Evolutionary conservation across 2,888 invertebrate genomes (phyloP).

Genomic region (Drosophila cognata): DNA sequence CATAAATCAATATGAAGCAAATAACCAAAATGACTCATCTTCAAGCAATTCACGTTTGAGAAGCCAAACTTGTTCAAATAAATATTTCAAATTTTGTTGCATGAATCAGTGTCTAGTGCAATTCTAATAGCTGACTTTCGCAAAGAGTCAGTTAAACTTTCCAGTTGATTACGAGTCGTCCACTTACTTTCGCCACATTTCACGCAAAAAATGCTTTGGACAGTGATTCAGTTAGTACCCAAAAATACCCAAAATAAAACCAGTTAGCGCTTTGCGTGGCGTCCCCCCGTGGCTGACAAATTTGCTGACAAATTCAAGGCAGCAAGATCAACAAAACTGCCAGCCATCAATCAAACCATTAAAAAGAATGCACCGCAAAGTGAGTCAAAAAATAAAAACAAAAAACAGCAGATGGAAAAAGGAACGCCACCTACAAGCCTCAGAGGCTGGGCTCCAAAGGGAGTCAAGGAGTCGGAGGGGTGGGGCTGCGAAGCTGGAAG

Average conservation of each 20-base stretch:
- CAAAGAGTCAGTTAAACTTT: constrained; percentile 32
- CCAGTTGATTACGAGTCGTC: constrained; percentile 42
- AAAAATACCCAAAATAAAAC: constrained; percentile 50
- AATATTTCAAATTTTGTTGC: not conserved
- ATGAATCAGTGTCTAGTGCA: constrained; percentile 21
- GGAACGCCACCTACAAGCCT: constrained; percentile 71
- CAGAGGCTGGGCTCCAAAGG: not conserved
- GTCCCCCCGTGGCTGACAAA: constrained; percentile 66
- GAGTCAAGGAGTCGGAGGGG: not conserved
- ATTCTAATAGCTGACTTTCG: constrained; percentile 28
- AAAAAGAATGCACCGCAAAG: constrained; percentile 79
- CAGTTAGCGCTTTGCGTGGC: constrained; percentile 56
- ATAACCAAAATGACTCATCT: not conserved
- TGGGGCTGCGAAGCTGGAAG: not conserved
- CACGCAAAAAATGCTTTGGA: constrained; percentile 53
- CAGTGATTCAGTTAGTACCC: constrained; percentile 70
- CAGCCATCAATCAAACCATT: constrained; percentile 79
- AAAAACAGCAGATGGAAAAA: not conserved
- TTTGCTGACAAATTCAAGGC: constrained; percentile 80
- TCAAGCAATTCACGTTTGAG: not conserved
- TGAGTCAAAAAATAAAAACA: constrained; percentile 56
- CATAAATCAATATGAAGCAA: not conserved
- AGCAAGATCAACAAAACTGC: constrained; percentile 68
- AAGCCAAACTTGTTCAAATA: not conserved
- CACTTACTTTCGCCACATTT: constrained; percentile 68